Evolutionary conservation across 2,797 vertebrate genomes (phyloP), one percentile per base, ranked within the genome.

Genomic region (Crenuchus spilurus): DNA sequence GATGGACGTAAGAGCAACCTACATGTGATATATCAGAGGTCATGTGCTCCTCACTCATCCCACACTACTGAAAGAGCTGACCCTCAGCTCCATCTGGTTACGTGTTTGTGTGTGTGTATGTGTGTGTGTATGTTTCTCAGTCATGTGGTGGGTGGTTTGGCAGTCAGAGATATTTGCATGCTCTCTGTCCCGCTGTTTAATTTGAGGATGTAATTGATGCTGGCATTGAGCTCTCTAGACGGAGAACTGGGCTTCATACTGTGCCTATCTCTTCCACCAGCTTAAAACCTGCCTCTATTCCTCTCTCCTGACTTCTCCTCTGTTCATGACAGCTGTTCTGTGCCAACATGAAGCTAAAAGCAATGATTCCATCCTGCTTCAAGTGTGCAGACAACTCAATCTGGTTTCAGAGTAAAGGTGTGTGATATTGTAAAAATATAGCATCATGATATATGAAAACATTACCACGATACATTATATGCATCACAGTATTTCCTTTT

Each of bases 201-300:
- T 91, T 90, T 87, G 83, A 71, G 74, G 74, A 84, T 84, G 85
- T 87, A 88, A 91, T 90, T 84, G 84, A 84, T 82, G 54, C 77
- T 67, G 74, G 70, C 66, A 71, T 68, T 67, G 33, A 67, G 74
- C 46, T 37, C 77, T 70, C 37, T 51, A 63, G 75, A 75, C 35
- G 30, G 66, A 52, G 58, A 63, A 55, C 65, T 62, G 55, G 60
- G 57, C 46, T 52, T 20, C 57, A 69, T 55, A 35, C 65, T 63
- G 73, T 14, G 65, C 18, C 28, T 71, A 63, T 73, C 66, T 67
- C 54, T 75, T 70, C 68, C 72, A 75, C 77, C 64, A 75, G 62
- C 62, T 78, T 68, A 67, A 65, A 69, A 63, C 58, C 61, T 71
- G 30, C 37, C 49, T 3, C 37, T n/a, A 49, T 70, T 48, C 63